phyloP scores from a whole-genome alignment of 1,140 invertebrate genomes.

The Medauroidea extradentata region DNA sequence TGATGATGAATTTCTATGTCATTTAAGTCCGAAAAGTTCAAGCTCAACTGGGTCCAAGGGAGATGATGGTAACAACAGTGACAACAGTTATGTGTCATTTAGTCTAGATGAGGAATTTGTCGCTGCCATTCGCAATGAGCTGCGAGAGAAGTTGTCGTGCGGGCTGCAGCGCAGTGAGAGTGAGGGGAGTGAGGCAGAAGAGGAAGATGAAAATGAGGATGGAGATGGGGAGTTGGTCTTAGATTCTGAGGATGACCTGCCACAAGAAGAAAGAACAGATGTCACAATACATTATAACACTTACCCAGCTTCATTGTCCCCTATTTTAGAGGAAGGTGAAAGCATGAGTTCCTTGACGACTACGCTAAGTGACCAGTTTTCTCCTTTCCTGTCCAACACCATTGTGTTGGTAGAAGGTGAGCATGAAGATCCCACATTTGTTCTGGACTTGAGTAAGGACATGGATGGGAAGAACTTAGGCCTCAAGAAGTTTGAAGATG shows the following conservation, averaged over 20 bases:
- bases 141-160: conserved; percentile 60
- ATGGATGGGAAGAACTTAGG: neutral
- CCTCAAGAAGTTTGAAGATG: conserved; percentile 22
- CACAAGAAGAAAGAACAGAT: conserved; percentile 38
- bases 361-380: conserved; percentile 9
- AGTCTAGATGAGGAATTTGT: conserved; percentile 65
- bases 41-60: conserved; percentile 8
- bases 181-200: conserved; percentile 33
- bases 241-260: conserved; percentile 34
- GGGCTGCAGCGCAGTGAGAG: conserved; percentile 46
- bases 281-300: conserved; percentile 49
- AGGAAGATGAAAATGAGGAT: conserved; percentile 30
- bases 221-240: conserved; percentile 33
- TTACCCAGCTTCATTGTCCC: conserved; percentile 54
- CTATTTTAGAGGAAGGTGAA: conserved; percentile 56
- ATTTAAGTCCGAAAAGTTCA: neutral
- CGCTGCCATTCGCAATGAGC: conserved; percentile 62
- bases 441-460: conserved; percentile 5
- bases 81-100: conserved; percentile 53
- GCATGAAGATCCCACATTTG: conserved; percentile 9
- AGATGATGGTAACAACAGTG: conserved; percentile 12
- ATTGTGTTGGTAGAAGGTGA: conserved; percentile 34
- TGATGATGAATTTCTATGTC: neutral
- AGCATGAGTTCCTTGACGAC: conserved; percentile 21
- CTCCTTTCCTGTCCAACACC: conserved; percentile 33